phyloP scores from a whole-genome alignment of 92 coral and sea anemone species.

The Virgularia gustaviana region DNA sequence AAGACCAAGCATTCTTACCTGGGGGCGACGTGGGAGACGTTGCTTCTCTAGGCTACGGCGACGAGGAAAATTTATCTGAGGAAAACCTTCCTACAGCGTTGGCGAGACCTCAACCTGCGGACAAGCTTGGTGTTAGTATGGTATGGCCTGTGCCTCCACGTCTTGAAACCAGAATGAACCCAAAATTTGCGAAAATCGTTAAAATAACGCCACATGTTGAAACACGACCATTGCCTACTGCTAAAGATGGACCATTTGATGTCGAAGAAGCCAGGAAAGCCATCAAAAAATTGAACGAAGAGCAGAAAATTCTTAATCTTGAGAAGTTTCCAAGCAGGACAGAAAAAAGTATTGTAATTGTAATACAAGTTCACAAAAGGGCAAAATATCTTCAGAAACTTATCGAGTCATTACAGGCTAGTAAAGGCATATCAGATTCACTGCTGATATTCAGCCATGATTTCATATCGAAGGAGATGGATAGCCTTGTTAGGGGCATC shows the following conservation, averaged over 20 bases:
- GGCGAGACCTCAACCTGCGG: no score
- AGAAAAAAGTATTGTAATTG: slow-evolving; percentile 61
- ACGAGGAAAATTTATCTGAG: no score
- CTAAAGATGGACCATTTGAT: slow-evolving; percentile 28
- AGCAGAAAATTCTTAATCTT: slow-evolving; percentile 53
- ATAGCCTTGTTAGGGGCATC: slow-evolving; percentile 60
- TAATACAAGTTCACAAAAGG: slow-evolving; percentile 86
- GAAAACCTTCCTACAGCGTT: no score
- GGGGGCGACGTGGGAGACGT: no score
- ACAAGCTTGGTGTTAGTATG: no score
- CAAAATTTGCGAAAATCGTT: no score
- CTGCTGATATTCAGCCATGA: slow-evolving; percentile 84
- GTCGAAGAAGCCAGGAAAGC: slow-evolving; percentile 53
- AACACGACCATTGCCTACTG: no score
- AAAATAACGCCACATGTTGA: no score
- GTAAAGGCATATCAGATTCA: slow-evolving; percentile 71
- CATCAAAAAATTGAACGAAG: slow-evolving; percentile 50
- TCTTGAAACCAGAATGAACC: no score
- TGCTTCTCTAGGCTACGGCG: no score
- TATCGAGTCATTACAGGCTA: slow-evolving; percentile 60
- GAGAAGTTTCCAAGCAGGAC: slow-evolving; percentile 58
- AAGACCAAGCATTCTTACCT: no score
- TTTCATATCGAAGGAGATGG: slow-evolving; percentile 64
- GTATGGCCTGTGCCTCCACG: no score
- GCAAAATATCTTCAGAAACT: slow-evolving; percentile 73